Conservation (phyloP, 2,113 vertebrate genomes). For the Gasterosteus nipponicus region DNA sequence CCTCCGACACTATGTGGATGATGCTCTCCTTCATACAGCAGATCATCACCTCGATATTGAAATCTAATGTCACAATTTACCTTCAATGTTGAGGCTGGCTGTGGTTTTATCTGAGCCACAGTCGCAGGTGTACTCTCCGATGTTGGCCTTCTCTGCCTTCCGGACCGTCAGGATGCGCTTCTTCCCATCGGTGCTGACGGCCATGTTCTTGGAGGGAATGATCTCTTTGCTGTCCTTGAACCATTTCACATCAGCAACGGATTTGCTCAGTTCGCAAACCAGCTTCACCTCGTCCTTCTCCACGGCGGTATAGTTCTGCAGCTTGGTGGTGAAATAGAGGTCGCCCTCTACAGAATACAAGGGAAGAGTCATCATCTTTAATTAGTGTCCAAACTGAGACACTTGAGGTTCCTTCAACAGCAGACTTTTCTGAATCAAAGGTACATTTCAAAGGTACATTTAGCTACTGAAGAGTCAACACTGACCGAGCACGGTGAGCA, state of each 20-base stretch:
- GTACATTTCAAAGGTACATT: not conserved
- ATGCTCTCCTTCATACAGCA: not conserved
- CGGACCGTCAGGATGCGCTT: constrained; percentile 90
- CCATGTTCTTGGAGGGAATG: constrained; percentile 89
- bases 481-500: constrained; percentile 93
- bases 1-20: not conserved
- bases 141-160: constrained; percentile 92
- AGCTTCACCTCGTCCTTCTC: constrained; percentile 95
- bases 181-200: constrained; percentile 89
- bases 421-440: not conserved
- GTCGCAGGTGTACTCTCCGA: constrained; percentile 93
- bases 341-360: constrained; percentile 85
- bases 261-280: constrained; percentile 95
- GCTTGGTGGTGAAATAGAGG: constrained; percentile 93
- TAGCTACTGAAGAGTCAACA: not conserved
- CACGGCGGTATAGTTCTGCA: constrained; percentile 95
- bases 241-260: constrained; percentile 93
- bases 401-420: not conserved
- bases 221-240: constrained; percentile 93
- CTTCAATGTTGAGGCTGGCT: constrained; percentile 93
- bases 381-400: not conserved
- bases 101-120: constrained; percentile 95
- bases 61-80: constrained; percentile 64
- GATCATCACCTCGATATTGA: not conserved
- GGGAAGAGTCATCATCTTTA: not conserved